Percentiles rank a stretch among this genome's conserved stretches.
phyloP scores from a whole-genome alignment of 2,888 invertebrate species.

The Raillietiella orientalis region DNA sequence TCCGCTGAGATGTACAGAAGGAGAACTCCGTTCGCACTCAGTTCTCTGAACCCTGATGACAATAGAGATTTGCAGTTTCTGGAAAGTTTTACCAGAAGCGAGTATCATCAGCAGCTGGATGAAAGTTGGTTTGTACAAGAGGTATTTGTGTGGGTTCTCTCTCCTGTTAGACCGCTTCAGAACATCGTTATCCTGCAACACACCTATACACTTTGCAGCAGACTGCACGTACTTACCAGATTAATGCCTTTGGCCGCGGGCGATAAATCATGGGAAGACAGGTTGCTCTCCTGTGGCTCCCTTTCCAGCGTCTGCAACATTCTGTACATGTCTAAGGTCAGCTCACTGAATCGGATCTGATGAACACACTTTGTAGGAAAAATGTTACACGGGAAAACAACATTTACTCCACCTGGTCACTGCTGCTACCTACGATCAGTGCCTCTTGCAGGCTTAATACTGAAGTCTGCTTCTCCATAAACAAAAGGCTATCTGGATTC shows the following conservation, averaged over 20 bases:
- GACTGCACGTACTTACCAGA: conserved; percentile 16
- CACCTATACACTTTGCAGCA: conserved; percentile 1
- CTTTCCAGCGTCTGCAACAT: conserved; percentile 81
- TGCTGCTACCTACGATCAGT: conserved; percentile 66
- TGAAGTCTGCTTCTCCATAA: too few species aligned
- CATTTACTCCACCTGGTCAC: conserved; percentile 46
- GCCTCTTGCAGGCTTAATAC: conserved; percentile 80
- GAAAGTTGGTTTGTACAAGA: conserved; percentile 76
- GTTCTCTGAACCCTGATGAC: conserved; percentile 47
- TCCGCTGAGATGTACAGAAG: conserved; percentile 80
- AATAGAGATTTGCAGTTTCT: not conserved
- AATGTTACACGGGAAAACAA: too few species aligned
- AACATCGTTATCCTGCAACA: conserved; percentile 30
- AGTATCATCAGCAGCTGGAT: conserved; percentile 76
- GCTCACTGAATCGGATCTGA: conserved; percentile 67
- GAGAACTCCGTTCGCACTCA: conserved; percentile 63
- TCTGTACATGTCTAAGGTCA: conserved; percentile 91
- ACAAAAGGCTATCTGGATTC: too few species aligned
- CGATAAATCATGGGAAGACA: conserved; percentile 33
- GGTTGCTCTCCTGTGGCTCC: conserved; percentile 52
- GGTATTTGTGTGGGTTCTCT: conserved; percentile 86
- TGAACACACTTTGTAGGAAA: too few species aligned
- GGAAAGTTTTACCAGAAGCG: conserved; percentile 19
- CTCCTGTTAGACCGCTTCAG: conserved; percentile 27
- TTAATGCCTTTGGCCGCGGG: conserved; percentile 31